Evolutionary conservation across 2,113 vertebrate species (phyloP).

Genomic region (Aspiorhynchus laticeps): DNA sequence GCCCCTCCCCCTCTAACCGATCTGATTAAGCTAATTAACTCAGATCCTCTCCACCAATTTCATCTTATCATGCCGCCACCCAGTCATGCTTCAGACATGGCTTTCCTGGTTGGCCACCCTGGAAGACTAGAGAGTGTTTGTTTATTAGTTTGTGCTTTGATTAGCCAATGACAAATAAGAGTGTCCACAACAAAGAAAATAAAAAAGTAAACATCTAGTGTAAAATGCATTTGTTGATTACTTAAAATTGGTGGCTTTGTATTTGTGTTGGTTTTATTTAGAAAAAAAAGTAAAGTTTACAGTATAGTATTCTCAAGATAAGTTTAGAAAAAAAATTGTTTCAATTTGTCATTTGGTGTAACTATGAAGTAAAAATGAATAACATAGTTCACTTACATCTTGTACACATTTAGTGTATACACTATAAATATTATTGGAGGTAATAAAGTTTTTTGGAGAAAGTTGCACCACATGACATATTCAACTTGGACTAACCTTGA

Average conservation of each 20-base stretch:
- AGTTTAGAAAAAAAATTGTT: background rate
- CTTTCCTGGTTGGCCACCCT: background rate
- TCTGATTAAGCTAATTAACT: slow-evolving; percentile 78
- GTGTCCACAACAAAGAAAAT: background rate
- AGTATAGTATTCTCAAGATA: no score
- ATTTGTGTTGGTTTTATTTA: background rate
- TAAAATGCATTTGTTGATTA: background rate
- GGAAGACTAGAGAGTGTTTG: background rate
- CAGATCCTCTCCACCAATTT: slow-evolving; percentile 61
- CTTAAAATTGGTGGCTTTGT: background rate
- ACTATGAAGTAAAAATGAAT: background rate
- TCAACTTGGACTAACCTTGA: background rate
- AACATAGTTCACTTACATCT: background rate
- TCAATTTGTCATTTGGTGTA: background rate
- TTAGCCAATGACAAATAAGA: background rate
- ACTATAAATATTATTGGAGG: no score
- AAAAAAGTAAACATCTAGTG: background rate
- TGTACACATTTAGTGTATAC: no score
- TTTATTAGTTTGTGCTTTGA: background rate
- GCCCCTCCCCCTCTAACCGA: slow-evolving; percentile 58
- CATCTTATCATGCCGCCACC: slow-evolving; percentile 60
- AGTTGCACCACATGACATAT: background rate
- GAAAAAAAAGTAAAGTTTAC: background rate
- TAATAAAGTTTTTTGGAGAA: background rate
- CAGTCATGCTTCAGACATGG: slow-evolving; percentile 68